These are phyloP conservation scores for Thomomys bottae DNA, from an alignment of 2,113 vertebrate genomes.

Conservation along the genomic window DNA sequence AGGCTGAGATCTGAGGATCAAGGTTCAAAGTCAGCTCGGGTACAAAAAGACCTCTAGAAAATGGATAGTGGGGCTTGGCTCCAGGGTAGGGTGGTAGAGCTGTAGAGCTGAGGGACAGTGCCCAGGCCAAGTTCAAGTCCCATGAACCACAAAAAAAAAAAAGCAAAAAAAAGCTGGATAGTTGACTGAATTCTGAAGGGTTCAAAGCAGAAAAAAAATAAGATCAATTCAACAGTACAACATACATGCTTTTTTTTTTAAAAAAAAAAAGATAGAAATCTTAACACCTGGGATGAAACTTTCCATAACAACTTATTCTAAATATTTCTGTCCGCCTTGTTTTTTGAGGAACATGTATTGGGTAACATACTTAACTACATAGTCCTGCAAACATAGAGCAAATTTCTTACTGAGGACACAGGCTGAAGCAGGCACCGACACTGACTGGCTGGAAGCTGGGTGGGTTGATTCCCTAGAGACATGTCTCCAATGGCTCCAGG, in stretches of 20 bases:
- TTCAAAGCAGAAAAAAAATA: background rate
- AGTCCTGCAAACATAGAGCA: background rate
- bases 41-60: too few relatives aligned
- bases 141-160: too few relatives aligned
- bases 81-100: too few relatives aligned
- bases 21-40: too few relatives aligned
- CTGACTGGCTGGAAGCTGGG: background rate
- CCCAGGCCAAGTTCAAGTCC: too few relatives aligned
- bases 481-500: background rate
- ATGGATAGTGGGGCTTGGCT: too few relatives aligned
- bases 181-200: background rate
- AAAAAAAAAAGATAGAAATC: background rate
- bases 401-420: background rate
- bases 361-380: background rate
- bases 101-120: too few relatives aligned
- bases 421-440: background rate
- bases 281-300: background rate
- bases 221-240: background rate
- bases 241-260: background rate
- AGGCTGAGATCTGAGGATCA: too few relatives aligned
- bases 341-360: background rate
- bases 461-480: too few relatives aligned
- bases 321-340: background rate
- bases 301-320: background rate
- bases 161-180: background rate